Evolutionary conservation across 2,113 vertebrate genomes (phyloP), one percentile per base, ranked within the genome.

Genomic region (Athene cunicularia): DNA sequence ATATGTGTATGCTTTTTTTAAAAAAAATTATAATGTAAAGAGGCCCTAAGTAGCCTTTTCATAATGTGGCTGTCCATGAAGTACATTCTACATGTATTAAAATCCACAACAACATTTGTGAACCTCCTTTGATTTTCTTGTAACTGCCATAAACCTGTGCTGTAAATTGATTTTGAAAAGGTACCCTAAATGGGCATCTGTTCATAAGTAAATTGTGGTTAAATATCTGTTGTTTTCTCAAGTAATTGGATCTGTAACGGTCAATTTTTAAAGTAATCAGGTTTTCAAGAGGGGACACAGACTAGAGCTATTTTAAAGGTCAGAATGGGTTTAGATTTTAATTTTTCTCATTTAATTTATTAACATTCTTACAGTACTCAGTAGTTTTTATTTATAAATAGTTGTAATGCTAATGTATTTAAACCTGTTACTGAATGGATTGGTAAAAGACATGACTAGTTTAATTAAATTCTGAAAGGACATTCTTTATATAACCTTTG

Each of bases 231-330:
- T 93, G 47, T 76, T 39, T 90, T 95, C 71, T 83, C 14, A 7
- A 66, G 47, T 79, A 88, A 91, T 92, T 88, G 70, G 45, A 86
- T 68, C 77, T 95, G 41, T 71, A 86, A 66, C 53, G 90, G 74
- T 70, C 86, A 67, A 39, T 93, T 94, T 90, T 41, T 58, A 66
- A 92, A 84, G 24, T 86, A 95, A 84, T 80, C 63, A 80, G 47
- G 13, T 86, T 96, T 88, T 90, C 79, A 88, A 79, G 74, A 81
- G 5, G 72, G 13, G 32, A 39, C 32, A 50, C 37, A 83, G 62
- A 70, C 33, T 81, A 39, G 19, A 80, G 52, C 52, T 95, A 45
- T 95, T 94, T 87, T 43, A 88, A 88, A 93, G 66, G 87, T 83
- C 35, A 90, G 59, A 83, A 84, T 73, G 12, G 6, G 2, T 79